Evolutionary conservation across 1,140 invertebrate genomes (phyloP).

Genomic region (Euura lappo): DNA sequence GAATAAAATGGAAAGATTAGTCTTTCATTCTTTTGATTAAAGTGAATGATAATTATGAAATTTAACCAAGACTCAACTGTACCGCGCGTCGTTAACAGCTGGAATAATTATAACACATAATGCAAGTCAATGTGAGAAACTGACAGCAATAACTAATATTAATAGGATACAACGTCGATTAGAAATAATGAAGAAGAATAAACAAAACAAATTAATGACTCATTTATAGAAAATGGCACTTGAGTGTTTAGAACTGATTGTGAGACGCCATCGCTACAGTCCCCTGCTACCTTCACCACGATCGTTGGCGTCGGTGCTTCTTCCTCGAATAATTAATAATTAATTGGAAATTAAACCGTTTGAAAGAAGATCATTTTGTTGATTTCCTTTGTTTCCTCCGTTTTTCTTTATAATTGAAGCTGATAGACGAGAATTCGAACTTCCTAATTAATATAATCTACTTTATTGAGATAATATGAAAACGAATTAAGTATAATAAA

Average conservation of each 20-base stretch:
- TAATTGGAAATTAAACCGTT: background rate
- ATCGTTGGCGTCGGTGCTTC: background rate
- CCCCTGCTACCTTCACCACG: background rate
- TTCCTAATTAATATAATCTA: no score
- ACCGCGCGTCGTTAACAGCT: background rate
- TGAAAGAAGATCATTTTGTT: background rate
- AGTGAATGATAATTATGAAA: no score
- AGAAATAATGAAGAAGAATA: background rate
- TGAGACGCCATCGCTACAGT: background rate
- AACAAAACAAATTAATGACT: background rate
- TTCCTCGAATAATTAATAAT: background rate
- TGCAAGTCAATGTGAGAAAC: constrained; percentile 42
- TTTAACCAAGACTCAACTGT: no score
- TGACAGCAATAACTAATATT: constrained; percentile 39
- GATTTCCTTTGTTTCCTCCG: background rate
- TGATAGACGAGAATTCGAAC: no score
- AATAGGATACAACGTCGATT: constrained; percentile 18
- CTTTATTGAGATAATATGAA: no score
- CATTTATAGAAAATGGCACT: background rate
- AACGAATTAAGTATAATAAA: no score
- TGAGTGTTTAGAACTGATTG: background rate
- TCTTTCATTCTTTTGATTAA: no score
- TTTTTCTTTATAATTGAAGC: no score
- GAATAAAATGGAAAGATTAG: background rate
- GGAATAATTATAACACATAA: background rate